phyloP scores from a whole-genome alignment of 2,797 vertebrate genomes.

The Chaetophractus vellerosus region DNA sequence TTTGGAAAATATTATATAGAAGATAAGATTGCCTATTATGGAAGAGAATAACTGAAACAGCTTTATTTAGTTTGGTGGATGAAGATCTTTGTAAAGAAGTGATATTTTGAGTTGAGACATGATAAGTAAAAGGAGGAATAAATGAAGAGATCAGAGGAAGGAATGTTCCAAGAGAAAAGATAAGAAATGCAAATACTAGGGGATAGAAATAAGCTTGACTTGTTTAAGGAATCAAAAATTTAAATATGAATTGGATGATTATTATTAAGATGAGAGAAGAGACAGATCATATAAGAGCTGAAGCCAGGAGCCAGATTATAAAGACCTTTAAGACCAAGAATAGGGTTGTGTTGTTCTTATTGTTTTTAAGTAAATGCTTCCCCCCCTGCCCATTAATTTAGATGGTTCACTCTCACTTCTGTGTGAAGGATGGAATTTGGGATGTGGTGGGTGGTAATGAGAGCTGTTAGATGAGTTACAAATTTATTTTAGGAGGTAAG shows the following conservation, averaged over 20 bases:
- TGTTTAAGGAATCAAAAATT: background rate
- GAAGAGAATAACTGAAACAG: background rate
- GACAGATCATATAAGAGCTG: background rate
- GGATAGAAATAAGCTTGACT: background rate
- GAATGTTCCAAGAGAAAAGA: background rate
- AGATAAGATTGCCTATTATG: background rate
- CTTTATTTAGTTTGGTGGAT: background rate
- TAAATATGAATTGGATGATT: background rate
- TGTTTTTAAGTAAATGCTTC: too few species aligned
- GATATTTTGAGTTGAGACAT: background rate
- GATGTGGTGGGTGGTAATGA: background rate
- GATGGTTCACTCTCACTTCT: background rate
- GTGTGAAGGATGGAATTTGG: background rate
- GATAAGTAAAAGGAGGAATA: background rate
- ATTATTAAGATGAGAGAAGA: background rate
- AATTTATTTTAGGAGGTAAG: background rate
- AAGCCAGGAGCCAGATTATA: background rate
- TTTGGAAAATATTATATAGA: background rate
- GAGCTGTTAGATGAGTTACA: background rate
- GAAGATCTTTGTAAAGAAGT: background rate
- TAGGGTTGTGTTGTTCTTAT: background rate
- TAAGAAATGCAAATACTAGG: background rate
- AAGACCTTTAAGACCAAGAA: background rate
- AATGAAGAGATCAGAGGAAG: background rate
- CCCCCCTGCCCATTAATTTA: too few species aligned